Percentiles rank a stretch among this genome's conserved stretches.
Conservation (phyloP, 2,888 invertebrate species). For the Apotomis capreana region DNA sequence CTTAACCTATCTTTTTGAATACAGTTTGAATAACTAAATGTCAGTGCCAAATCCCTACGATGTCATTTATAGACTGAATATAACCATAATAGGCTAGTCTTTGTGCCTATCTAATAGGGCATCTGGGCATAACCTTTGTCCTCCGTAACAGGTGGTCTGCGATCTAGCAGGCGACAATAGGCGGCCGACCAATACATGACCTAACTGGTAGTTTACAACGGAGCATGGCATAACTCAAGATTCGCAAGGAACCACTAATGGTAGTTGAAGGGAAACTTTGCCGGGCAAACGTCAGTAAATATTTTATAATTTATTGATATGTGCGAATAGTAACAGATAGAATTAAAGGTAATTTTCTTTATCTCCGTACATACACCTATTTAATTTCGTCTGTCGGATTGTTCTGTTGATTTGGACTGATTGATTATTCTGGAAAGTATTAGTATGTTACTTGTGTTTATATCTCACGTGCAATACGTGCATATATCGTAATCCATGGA, state of each 20-base stretch:
- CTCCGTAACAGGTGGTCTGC: slow-evolving; percentile 8
- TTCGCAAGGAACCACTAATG: neutral
- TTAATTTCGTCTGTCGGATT: too few relatives aligned
- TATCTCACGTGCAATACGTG: too few relatives aligned
- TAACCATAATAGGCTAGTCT: neutral
- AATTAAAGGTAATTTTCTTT: too few relatives aligned
- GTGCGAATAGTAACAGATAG: too few relatives aligned
- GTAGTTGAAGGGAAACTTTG: neutral
- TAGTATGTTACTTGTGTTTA: too few relatives aligned
- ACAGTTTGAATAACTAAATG: neutral
- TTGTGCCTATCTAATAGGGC: neutral
- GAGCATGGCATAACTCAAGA: neutral
- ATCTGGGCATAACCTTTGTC: neutral
- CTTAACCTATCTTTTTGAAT: neutral
- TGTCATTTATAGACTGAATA: neutral
- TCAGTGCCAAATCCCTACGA: too few relatives aligned
- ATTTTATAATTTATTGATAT: too few relatives aligned
- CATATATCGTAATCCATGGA: too few relatives aligned
- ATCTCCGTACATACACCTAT: too few relatives aligned
- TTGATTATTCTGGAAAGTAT: too few relatives aligned
- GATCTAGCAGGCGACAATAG: slow-evolving; percentile 2
- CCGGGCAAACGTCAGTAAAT: neutral
- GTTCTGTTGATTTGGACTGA: too few relatives aligned
- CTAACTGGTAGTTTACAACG: slow-evolving; percentile 5
- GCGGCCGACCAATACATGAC: slow-evolving; percentile 7